phyloP scores from a whole-genome alignment of 2,113 vertebrate genomes.

The Eublepharis macularius region DNA sequence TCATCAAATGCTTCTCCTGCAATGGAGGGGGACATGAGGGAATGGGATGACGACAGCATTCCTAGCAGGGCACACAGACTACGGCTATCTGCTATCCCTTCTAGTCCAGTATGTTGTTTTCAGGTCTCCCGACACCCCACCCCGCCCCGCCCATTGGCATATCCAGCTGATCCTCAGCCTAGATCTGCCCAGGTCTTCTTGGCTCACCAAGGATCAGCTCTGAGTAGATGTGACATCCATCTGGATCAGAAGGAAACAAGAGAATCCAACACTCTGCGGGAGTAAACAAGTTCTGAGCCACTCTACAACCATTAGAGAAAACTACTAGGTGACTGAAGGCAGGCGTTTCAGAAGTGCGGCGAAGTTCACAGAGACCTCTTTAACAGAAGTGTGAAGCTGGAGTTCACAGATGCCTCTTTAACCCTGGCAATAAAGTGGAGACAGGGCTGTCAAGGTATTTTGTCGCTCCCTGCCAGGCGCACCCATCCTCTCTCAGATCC shows the following conservation, averaged over 20 bases:
- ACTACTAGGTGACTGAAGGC: neutral
- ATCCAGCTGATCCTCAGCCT: constrained; percentile 35
- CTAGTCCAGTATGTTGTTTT: neutral
- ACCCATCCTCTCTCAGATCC: no score
- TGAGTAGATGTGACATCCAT: constrained; percentile 69
- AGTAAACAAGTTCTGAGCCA: neutral
- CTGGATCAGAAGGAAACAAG: constrained; percentile 52
- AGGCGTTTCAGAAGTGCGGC: neutral
- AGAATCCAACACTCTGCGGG: neutral
- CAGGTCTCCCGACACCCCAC: neutral
- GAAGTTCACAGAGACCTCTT: no score
- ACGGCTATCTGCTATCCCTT: neutral
- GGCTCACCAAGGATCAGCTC: constrained; percentile 51
- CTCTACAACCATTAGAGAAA: neutral
- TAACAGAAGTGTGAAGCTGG: no score
- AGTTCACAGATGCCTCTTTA: no score
- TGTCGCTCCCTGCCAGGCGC: no score
- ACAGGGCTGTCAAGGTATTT: no score
- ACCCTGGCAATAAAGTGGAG: no score
- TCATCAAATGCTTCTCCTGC: neutral
- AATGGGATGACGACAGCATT: neutral
- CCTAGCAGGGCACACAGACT: neutral
- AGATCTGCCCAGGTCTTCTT: neutral
- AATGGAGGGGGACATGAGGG: neutral
- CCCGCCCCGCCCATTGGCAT: constrained; percentile 4